These are phyloP conservation scores for Calliscelio sp. DNA, from an alignment of 2,888 invertebrate genomes.

Conservation along the genomic window DNA sequence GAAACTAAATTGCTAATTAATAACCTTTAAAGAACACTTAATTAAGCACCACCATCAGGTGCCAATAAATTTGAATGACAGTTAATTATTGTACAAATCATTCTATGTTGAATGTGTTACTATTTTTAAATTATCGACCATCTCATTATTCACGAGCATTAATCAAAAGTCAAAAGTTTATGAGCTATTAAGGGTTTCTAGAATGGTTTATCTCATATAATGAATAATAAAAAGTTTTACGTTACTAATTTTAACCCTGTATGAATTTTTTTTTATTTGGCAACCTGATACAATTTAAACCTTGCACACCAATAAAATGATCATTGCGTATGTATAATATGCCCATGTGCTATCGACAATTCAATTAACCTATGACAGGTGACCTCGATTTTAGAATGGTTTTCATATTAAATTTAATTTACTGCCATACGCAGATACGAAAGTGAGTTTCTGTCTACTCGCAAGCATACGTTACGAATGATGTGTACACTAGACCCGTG, in stretches of 20 bases:
- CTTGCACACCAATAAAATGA: slow-evolving; percentile 19
- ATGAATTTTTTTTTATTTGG: too few species aligned
- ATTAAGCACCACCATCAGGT: slow-evolving; percentile 40
- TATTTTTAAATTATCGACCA: slow-evolving; percentile 11
- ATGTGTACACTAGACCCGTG: slow-evolving; percentile 51
- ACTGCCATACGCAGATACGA: slow-evolving; percentile 61
- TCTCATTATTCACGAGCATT: slow-evolving; percentile 12
- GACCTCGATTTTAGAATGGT: slow-evolving; percentile 71
- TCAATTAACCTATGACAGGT: slow-evolving; percentile 74
- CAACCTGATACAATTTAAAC: too few species aligned
- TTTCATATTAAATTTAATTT: slow-evolving; percentile 58
- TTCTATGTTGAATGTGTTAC: slow-evolving; percentile 20
- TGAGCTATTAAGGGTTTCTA: background rate
- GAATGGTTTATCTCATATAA: too few species aligned
- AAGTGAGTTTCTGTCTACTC: slow-evolving; percentile 56
- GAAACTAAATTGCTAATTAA: slow-evolving; percentile 52
- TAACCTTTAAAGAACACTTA: slow-evolving; percentile 43
- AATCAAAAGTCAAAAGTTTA: background rate
- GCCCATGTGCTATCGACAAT: slow-evolving; percentile 70
- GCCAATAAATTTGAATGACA: slow-evolving; percentile 49
- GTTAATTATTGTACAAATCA: slow-evolving; percentile 38
- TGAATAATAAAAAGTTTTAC: too few species aligned
- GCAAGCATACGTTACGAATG: slow-evolving; percentile 57
- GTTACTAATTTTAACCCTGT: too few species aligned
- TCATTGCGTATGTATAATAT: slow-evolving; percentile 32